These are phyloP conservation scores for Drosophila phalerata DNA, from an alignment of 2,888 invertebrate species.

Conservation along the genomic window DNA sequence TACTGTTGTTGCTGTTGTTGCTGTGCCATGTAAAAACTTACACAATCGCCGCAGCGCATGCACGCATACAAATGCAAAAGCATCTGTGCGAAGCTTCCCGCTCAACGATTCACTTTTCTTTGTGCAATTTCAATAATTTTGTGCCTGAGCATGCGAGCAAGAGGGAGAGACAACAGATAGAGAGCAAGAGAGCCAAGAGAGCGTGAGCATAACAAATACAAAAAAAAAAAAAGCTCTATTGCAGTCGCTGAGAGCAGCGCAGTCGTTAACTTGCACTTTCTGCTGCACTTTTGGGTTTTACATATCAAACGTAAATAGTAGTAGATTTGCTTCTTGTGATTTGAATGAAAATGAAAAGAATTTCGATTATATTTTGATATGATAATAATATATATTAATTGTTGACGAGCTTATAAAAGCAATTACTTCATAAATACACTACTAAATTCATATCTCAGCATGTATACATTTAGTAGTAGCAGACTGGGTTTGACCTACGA, in stretches of 20 bases:
- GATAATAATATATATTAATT: neutral
- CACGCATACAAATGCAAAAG: conserved; percentile 42
- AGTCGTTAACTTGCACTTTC: conserved; percentile 67
- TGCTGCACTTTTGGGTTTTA: conserved; percentile 56
- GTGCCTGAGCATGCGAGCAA: conserved; percentile 16
- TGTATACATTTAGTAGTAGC: neutral
- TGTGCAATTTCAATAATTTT: conserved; percentile 78
- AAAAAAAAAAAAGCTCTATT: conserved; percentile 53
- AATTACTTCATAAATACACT: neutral
- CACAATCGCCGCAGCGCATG: conserved; percentile 64
- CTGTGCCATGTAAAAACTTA: conserved; percentile 70
- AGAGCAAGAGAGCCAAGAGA: conserved; percentile 29
- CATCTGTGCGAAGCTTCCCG: conserved; percentile 54
- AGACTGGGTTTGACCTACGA: conserved; percentile 61
- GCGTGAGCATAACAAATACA: conserved; percentile 41
- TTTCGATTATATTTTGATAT: neutral
- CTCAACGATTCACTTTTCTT: conserved; percentile 79
- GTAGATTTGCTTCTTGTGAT: conserved; percentile 45
- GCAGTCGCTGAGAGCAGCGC: conserved; percentile 43
- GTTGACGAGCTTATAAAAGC: neutral
- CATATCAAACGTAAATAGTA: conserved; percentile 55
- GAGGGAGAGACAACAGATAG: conserved; percentile 16
- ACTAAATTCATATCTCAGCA: neutral
- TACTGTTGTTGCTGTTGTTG: conserved; percentile 3
- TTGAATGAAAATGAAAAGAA: neutral